Percentiles rank a stretch among this genome's conserved stretches.
Conservation (phyloP, 2,888 invertebrate species). For the Lasioglossum oenotherae region DNA sequence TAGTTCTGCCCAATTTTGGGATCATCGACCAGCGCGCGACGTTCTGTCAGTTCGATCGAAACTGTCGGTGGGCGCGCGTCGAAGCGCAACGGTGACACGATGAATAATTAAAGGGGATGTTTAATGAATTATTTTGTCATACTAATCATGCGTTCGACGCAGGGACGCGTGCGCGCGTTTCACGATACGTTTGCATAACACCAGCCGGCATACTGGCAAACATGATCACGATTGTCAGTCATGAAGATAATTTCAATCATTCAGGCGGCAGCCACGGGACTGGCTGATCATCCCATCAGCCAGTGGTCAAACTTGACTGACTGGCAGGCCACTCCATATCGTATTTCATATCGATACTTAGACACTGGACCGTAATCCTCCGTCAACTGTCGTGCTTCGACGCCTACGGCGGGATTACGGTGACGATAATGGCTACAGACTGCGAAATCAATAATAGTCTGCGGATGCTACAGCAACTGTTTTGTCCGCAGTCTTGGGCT, state of each 20-base stretch:
- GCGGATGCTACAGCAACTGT: background rate
- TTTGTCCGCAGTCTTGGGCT: background rate
- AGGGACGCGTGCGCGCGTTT: background rate
- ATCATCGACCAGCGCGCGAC: background rate
- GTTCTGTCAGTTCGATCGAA: background rate
- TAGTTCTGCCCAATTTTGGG: too few species aligned
- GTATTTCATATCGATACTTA: constrained; percentile 60
- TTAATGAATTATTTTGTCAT: constrained; percentile 38
- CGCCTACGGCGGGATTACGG: constrained; percentile 34
- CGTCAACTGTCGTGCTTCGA: constrained; percentile 46
- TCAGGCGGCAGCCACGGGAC: constrained; percentile 46
- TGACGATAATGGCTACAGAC: constrained; percentile 46
- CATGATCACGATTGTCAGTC: constrained; percentile 34
- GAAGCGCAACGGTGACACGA: background rate
- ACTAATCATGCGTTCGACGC: constrained; percentile 33
- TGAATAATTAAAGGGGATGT: constrained; percentile 29
- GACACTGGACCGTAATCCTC: constrained; percentile 49
- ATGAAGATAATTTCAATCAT: constrained; percentile 66
- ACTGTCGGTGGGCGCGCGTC: background rate
- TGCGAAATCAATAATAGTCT: constrained; percentile 44
- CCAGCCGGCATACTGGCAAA: background rate
- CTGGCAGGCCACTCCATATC: constrained; percentile 47
- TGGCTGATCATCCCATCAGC: constrained; percentile 53
- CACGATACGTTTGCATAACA: background rate
- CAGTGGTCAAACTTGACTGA: constrained; percentile 59